Percentiles rank a stretch among this genome's conserved stretches.
These are phyloP conservation scores for Lasiurus cinereus DNA, from an alignment of 2,113 vertebrate genomes.

Conservation along the genomic window DNA sequence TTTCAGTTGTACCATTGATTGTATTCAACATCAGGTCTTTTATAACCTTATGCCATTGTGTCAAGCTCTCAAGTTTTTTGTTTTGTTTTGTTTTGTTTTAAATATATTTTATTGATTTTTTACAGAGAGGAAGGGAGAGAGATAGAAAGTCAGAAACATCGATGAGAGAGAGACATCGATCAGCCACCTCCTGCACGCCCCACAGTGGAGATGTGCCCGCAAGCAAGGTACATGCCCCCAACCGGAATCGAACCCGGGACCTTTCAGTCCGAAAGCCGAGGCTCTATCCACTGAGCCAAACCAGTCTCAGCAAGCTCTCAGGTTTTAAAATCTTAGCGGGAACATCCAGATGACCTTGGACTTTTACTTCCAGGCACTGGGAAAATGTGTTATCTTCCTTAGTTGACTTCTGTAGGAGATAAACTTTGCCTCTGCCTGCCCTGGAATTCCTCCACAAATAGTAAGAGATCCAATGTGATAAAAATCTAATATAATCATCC, in stretches of 20 bases:
- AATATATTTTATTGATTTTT: no score
- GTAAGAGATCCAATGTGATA: neutral
- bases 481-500: neutral
- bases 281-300: no score
- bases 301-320: neutral
- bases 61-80: neutral
- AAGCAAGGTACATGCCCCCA: no score
- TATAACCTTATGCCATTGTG: neutral
- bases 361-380: neutral
- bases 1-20: neutral
- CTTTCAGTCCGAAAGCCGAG: no score
- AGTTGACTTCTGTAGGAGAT: neutral
- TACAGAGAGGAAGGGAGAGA: no score
- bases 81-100: no score
- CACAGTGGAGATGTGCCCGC: no score
- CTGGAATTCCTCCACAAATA: neutral
- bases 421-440: neutral
- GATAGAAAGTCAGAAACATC: no score
- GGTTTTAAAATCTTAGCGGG: neutral
- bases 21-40: neutral
- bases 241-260: no score
- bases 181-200: no score
- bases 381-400: neutral
- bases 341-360: neutral
- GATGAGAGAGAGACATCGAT: no score